Base-by-base conservation (phyloP, 2,113 vertebrate genomes). In the Chaetodon trifascialis region DNA sequence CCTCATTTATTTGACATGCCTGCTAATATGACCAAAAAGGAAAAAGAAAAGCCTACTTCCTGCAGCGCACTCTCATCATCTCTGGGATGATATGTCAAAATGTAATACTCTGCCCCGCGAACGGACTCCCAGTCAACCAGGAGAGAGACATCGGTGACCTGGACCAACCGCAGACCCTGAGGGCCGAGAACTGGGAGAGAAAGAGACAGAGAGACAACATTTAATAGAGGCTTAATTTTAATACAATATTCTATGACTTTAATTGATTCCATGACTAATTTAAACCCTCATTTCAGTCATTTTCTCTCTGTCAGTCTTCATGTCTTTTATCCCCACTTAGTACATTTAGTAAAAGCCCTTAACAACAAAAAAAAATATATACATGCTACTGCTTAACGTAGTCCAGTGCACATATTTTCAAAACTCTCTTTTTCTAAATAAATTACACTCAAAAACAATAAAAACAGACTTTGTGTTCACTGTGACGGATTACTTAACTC, bases 51-150 rank as follows among this genome's bases (percentile, higher is more conserved):
- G 56, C 67, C 63, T 83, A 96, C 83, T 89, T 95, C 82, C 85
- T 95, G 85, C 69, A 83, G 68, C 2, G 88, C 58, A 2, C 56
- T 76, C 74, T 96, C 88, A 11, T 91, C 70, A 5, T 89, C 94
- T 83, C 94, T 83, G 0, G 95, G 96, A 73, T 96, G 93, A 90
- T 96, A 96, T 73, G 88, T 96, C 72, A 98, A 80, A 63, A 97
- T 70, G 55, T 97, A 97, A 92, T 96, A 93, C 72, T 98, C 95
- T 15, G 96, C 95, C 23, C 95, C 92, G 2, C 46, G 75, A 73
- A 95, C 82, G 0, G 92, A 89, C 85, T 96, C 94, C 97, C 97
- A 98, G 81, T 95, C 92, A 65, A 97, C 94, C 86, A 95, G 83
- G 82, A 97, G 89, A 16, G 96, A 97, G 9, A 89, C 86, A 66